These are phyloP conservation scores for Dromococcyx pavoninus DNA, from an alignment of 2,797 vertebrate species.

Conservation along the genomic window DNA sequence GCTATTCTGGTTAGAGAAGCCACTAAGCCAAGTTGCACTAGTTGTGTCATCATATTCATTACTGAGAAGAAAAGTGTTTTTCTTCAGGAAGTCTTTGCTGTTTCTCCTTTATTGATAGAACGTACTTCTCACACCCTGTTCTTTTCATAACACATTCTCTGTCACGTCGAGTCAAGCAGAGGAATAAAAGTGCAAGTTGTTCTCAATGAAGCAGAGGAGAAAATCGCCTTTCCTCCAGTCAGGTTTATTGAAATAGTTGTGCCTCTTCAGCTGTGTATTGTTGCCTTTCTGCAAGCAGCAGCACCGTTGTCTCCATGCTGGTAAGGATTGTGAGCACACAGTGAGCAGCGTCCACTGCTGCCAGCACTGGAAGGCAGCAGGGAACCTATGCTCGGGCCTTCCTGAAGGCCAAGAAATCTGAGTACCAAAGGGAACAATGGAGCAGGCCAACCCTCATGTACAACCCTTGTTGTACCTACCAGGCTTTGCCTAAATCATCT, in stretches of 20 bases:
- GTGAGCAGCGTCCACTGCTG: not conserved
- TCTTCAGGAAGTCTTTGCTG: constrained; percentile 32
- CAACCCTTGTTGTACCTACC: not conserved
- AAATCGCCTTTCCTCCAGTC: not conserved
- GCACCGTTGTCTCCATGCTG: rapidly evolving
- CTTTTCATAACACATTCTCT: not conserved
- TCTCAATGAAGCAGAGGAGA: not conserved
- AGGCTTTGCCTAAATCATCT: not conserved
- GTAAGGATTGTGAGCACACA: not conserved
- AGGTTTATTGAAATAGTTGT: not conserved
- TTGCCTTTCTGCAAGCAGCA: not conserved
- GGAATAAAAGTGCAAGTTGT: not conserved
- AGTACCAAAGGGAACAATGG: not conserved
- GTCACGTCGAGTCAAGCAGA: not conserved
- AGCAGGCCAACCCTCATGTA: not conserved
- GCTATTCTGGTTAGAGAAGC: not conserved
- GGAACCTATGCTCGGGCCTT: not conserved
- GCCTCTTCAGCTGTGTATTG: not conserved
- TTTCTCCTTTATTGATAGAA: constrained; percentile 4
- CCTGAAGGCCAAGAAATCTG: not conserved
- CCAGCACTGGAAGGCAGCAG: not conserved
- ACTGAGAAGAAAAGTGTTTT: constrained; percentile 11
- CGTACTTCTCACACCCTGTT: not conserved
- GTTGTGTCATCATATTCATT: constrained; percentile 48
- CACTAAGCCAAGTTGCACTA: not conserved